These are phyloP conservation scores for Osedax frankpressi DNA, from an alignment of 2,888 invertebrate genomes.

Conservation along the genomic window DNA sequence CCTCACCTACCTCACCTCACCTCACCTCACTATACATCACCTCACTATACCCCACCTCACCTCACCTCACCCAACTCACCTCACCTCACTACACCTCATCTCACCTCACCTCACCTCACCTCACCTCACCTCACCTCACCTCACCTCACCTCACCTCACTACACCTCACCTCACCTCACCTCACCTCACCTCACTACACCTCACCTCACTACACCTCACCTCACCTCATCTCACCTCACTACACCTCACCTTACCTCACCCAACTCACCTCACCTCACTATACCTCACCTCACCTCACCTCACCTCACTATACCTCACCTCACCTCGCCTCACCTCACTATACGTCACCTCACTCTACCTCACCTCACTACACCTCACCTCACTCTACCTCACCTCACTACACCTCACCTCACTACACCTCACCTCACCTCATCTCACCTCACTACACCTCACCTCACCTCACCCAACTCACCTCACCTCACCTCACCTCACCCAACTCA, in stretches of 20 bases:
- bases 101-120: slow-evolving; percentile 12
- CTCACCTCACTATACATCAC: not conserved
- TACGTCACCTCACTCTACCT: no score
- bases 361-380: not conserved
- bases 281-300: no score
- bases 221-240: not conserved
- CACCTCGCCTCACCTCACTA: no score
- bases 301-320: not conserved
- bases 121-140: slow-evolving; percentile 5
- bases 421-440: not conserved
- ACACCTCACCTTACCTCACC: no score
- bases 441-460: not conserved
- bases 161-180: not conserved
- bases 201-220: not conserved
- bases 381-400: not conserved
- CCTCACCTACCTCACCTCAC: no score
- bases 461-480: not conserved
- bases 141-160: slow-evolving; percentile 1
- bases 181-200: slow-evolving; percentile 1
- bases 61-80: no score
- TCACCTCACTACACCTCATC: no score
- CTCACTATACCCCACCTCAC: no score
- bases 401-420: not conserved
- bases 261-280: no score
- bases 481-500: slow-evolving; percentile 3